Conservation (phyloP, 2,797 vertebrate genomes). For the Uromys caudimaculatus region DNA sequence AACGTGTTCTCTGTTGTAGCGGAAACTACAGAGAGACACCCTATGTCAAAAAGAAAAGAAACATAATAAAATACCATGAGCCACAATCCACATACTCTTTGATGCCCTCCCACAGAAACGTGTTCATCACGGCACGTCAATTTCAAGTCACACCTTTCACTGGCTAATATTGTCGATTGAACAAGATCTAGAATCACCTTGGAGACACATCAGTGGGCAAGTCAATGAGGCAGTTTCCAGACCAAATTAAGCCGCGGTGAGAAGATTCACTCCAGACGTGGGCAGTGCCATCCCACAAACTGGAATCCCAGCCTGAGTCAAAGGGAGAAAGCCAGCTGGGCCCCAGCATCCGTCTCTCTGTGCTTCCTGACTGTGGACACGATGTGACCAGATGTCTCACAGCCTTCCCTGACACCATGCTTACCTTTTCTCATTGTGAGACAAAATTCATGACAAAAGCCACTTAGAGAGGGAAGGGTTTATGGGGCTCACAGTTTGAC, state of each 20-base stretch:
- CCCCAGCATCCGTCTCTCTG: not conserved
- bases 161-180: not conserved
- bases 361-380: not conserved
- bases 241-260: not conserved
- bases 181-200: not conserved
- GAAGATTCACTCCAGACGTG: not conserved
- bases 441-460: not conserved
- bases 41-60: not conserved
- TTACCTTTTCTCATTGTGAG: too few species aligned
- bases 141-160: not conserved
- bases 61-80: not conserved
- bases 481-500: not conserved
- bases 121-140: accelerated
- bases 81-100: not conserved
- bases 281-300: not conserved
- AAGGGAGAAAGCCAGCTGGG: not conserved
- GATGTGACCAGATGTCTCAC: not conserved
- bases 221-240: not conserved
- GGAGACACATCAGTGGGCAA: not conserved
- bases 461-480: not conserved
- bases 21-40: not conserved
- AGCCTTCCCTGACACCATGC: too few species aligned
- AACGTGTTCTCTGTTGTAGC: not conserved
- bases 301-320: not conserved
- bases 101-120: not conserved